Base-by-base conservation (phyloP, 1,140 invertebrate species). In the Polypedilum pembai region DNA sequence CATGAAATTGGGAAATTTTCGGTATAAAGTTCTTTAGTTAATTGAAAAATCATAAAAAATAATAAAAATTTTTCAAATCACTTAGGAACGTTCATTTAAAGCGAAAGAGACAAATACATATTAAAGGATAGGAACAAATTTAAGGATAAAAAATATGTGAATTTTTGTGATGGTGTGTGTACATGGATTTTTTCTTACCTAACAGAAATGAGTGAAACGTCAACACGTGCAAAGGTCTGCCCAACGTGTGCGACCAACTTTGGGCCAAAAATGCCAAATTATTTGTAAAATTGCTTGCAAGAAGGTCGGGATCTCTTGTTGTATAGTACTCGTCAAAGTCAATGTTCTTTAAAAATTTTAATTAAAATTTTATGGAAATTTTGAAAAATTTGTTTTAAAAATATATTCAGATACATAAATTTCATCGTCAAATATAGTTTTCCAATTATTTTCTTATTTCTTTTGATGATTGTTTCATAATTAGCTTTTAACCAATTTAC, bases 241-340 rank as follows among this genome's bases (percentile, higher is more conserved):
- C 94, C 79, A 95, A 88, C 88, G 92, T 91, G 84, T 92, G 90
- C 82, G 90, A 92, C 94, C 94, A 97, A 84, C 91, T 94, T 87
- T 93, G 94, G 82, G 92, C 92, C 82, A 97, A 88, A 85, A 96
- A 96, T 79, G 92, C 92, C 82, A 97, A 85, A 83, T 94, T 93
- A 78, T 90, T 90, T 78, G 88, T 92, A 82, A 95, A 92, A 84
- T 90, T 94, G 84, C 92, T 92, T 79, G 91, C 91, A 78, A 95
- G 87, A 80, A 96, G 87, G 78, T 91, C 90, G 80, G 91, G 89
- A 87, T 97, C 94, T 81, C 92, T 93, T 80, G 92, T 92, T 81
- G 92, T 92, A 88, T 96, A 96, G 88, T 94, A 94, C 83, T 95
- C 91, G 83, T 94, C 92, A 83, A 91, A 89, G 86, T 96, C 94